Evolutionary conservation across 2,797 vertebrate species (phyloP), one percentile per base, ranked within the genome.

Genomic region (Lacerta bilineata): DNA sequence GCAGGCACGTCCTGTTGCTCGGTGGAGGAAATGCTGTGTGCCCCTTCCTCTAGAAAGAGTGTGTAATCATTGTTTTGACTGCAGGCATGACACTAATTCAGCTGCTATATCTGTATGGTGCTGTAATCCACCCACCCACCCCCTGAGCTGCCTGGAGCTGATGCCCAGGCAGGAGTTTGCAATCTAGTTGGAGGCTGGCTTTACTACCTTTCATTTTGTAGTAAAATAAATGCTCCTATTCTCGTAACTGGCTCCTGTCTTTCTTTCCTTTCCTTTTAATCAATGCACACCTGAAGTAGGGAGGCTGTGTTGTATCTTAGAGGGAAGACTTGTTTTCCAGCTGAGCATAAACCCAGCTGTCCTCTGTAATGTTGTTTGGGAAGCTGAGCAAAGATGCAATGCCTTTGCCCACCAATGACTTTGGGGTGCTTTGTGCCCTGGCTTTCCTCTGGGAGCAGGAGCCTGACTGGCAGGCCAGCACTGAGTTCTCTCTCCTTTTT

Each of bases 191-290:
- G 80, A 87, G 72, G 29, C 10, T 83, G 71, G 55, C 23, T 89
- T 55, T 69, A 85, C 75, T 84, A 59, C 66, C 66, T 85, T 89
- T 78, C 84, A 23, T 41, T 92, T 78, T 93, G 84, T 20, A 25
- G 1, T 64, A 55, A 88, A 83, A 79, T 55, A 76, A 88, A 90
- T 11, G 9, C 27, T 88, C 5, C 71, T 85, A 25, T 23, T 5
- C 86, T 89, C 36, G 27, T 89, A 86, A 76, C 76, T 0, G 0
- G 71, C 39, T 88, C 3, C 27, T 76, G 66, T 86, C 18, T 6
- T 27, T 81, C 43, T 61, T 6, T 64, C 59, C 18, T 59, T 59
- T 59, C 50, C 13, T 64, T 61, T 64, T 61, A 61, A 84, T 83
- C 92, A 74, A 59, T 85, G 59, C 20, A 39, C 17, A 33, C 79